Evolutionary conservation across 1,140 invertebrate genomes (phyloP), one percentile per base, ranked within the genome.

Genomic region (Caerostris extrusa): DNA sequence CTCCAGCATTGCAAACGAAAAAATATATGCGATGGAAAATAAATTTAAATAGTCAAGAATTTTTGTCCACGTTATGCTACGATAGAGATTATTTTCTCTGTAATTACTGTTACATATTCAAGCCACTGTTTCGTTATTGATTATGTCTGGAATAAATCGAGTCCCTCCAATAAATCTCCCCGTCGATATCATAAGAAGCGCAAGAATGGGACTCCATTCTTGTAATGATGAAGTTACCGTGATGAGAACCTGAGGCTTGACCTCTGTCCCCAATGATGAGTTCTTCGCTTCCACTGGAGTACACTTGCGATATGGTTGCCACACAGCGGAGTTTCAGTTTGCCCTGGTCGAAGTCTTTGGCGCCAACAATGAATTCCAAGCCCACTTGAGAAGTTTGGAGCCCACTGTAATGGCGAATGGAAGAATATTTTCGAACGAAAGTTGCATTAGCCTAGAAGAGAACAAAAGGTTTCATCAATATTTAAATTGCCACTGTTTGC

Each of bases 251-350:
- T 61, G 90, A 91, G 14, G 90, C 92, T 58, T 91, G 83, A 58
- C 94, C 94, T 86, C 90, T 94, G 57, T 94, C 94, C 53, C 92
- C 94, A 7, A 95, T 94, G 60, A 94, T 93, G 3, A 95, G 94
- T 86, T 95, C 95, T 50, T 95, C 95, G 57, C 95, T 95, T 58
- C 92, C 94, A 85, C 89, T 91, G 19, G 94, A 93, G 53, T 94
- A 95, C 5, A 94, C 95, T 89, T 94, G 94, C 2, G 90, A 89
- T 50, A 95, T 95, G 8, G 94, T 92, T 34, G 95, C 94, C 1
- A 91, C 93, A 7, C 95, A 95, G 14, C 92, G 60, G 3, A 95
- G 92, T 60, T 94, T 91, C 82, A 95, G 56, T 19, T 91, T 91
- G 3, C 90, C 94, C 53, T 91, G 89, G 12, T 91, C 91, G 67